Evolutionary conservation across 2,113 vertebrate species (phyloP).

Genomic region (Hippocampus guttulatus): DNA sequence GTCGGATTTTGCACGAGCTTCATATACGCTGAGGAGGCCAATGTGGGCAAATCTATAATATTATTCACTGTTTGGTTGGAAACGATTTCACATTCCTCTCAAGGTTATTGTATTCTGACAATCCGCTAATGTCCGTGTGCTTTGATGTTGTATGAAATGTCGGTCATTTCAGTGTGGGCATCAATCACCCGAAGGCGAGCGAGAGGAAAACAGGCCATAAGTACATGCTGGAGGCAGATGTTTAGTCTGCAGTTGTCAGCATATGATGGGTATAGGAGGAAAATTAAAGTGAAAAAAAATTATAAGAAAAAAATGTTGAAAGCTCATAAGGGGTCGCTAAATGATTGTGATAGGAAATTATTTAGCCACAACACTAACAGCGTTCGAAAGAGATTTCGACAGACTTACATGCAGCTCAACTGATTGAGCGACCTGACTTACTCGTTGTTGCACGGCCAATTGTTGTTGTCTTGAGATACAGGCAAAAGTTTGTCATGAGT

Average conservation of each 20-base stretch:
- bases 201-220: conserved; percentile 21
- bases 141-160: conserved; percentile 27
- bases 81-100: background rate
- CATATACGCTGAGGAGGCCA: background rate
- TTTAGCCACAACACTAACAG: too few species aligned
- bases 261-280: conserved; percentile 1
- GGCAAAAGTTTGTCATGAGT: too few species aligned
- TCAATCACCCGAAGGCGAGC: conserved; percentile 26
- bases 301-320: background rate
- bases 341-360: background rate
- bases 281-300: background rate
- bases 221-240: conserved; percentile 36
- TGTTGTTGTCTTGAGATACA: too few species aligned
- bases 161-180: conserved; percentile 20
- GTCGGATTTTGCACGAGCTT: background rate
- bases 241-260: conserved; percentile 40
- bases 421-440: too few species aligned
- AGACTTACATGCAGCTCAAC: too few species aligned
- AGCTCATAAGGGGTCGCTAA: background rate
- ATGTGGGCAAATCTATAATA: background rate
- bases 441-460: too few species aligned
- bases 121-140: conserved; percentile 12
- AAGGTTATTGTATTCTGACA: background rate
- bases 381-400: too few species aligned
- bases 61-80: background rate